Conservation (phyloP, 2,113 vertebrate genomes). For the Emydura subglobosa region DNA sequence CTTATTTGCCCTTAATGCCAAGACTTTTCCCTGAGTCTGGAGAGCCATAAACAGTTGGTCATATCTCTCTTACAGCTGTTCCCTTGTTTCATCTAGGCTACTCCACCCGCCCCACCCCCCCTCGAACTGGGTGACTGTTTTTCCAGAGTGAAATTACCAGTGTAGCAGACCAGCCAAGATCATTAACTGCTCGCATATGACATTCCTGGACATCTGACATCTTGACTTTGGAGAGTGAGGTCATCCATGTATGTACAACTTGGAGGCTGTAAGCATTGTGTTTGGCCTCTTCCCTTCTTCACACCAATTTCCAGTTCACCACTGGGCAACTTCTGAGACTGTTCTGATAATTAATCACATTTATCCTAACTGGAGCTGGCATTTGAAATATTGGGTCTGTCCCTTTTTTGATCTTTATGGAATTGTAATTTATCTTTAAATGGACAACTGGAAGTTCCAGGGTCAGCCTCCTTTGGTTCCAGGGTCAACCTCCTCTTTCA, state of each 20-base stretch:
- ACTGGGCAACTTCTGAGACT: not conserved
- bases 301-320: not conserved
- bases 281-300: not conserved
- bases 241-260: not conserved
- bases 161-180: not conserved
- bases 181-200: not conserved
- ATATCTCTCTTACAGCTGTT: conserved; percentile 58
- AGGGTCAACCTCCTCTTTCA: not conserved
- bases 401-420: rapidly evolving
- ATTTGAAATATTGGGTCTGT: not conserved
- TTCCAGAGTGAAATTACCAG: not conserved
- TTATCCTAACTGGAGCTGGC: not conserved
- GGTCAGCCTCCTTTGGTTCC: not conserved
- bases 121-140: not conserved
- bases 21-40: not conserved
- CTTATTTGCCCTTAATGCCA: conserved; percentile 34
- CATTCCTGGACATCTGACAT: not conserved
- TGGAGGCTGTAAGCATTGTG: not conserved
- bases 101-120: not conserved
- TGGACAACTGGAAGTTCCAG: not conserved
- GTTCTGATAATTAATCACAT: not conserved
- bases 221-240: not conserved
- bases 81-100: conserved; percentile 12
- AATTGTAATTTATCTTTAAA: not conserved
- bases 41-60: not conserved